phyloP scores from a whole-genome alignment of 2,113 vertebrate species.

The Dasyurus viverrinus region DNA sequence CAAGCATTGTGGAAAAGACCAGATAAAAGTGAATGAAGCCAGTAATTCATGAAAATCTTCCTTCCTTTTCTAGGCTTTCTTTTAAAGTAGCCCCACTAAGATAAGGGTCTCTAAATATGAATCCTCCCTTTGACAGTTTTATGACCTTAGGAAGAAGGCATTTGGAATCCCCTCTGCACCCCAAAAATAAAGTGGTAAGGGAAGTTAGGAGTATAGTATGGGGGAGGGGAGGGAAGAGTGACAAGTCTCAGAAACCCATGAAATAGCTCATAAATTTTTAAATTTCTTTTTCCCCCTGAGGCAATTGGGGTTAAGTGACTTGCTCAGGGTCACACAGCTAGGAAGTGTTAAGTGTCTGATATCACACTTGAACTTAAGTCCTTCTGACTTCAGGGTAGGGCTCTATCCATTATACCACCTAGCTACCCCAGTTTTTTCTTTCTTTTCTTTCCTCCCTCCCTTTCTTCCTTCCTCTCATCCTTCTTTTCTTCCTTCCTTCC shows the following conservation, averaged over 20 bases:
- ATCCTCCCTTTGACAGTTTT: neutral
- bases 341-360: too few species aligned
- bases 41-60: neutral
- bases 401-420: too few species aligned
- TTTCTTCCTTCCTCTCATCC: too few species aligned
- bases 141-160: neutral
- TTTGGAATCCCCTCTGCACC: neutral
- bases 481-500: too few species aligned
- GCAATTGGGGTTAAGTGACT: too few species aligned
- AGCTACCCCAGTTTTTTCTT: neutral
- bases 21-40: neutral
- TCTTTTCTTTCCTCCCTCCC: too few species aligned
- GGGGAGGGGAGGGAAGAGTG: neutral
- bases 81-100: neutral
- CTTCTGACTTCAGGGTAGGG: too few species aligned
- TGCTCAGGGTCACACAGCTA: too few species aligned
- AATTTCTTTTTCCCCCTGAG: too few species aligned
- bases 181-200: neutral
- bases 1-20: neutral
- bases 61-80: neutral
- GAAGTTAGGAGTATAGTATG: neutral
- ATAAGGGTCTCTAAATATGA: neutral
- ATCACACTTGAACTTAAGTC: too few species aligned
- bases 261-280: neutral
- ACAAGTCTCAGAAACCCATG: neutral